phyloP scores from a whole-genome alignment of 2,797 vertebrate genomes.

The Benthosema pterotum region DNA sequence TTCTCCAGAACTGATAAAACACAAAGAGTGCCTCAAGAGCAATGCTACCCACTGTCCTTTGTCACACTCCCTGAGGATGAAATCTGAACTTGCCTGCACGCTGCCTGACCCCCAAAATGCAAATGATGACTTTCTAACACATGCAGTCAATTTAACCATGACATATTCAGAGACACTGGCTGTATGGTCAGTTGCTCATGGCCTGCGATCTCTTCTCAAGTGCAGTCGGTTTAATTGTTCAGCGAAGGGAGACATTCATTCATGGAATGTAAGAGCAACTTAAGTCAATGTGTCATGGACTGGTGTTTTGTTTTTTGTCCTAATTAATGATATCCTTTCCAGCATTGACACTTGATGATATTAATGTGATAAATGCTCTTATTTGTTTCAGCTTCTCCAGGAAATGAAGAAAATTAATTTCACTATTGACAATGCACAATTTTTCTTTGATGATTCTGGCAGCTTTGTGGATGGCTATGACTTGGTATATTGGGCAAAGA shows the following conservation, averaged over 20 bases:
- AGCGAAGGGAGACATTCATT: slow-evolving; percentile 37
- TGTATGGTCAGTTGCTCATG: slow-evolving; percentile 54
- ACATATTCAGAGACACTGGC: slow-evolving; percentile 54
- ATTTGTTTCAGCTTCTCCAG: slow-evolving; percentile 50
- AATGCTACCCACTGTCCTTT: slow-evolving; percentile 18
- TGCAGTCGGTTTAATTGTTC: slow-evolving; percentile 50
- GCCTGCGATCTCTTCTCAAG: slow-evolving; percentile 40
- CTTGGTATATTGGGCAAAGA: slow-evolving; percentile 52
- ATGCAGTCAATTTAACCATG: slow-evolving; percentile 26
- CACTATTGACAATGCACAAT: slow-evolving; percentile 34
- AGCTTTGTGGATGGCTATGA: slow-evolving; percentile 59
- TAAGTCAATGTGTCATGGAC: not conserved
- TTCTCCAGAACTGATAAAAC: slow-evolving; percentile 27
- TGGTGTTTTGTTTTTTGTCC: not conserved
- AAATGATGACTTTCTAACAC: slow-evolving; percentile 51
- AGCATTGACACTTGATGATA: not conserved
- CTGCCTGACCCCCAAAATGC: slow-evolving; percentile 35
- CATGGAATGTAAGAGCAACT: slow-evolving; percentile 47
- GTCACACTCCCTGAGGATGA: slow-evolving; percentile 25
- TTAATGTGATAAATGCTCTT: not conserved
- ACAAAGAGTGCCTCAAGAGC: slow-evolving; percentile 21
- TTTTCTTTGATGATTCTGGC: slow-evolving; percentile 54
- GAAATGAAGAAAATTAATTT: slow-evolving; percentile 53
- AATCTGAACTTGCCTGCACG: slow-evolving; percentile 40
- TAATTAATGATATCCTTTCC: not conserved